These are phyloP conservation scores for Alethe diademata DNA, from an alignment of 2,113 vertebrate species.

Conservation along the genomic window DNA sequence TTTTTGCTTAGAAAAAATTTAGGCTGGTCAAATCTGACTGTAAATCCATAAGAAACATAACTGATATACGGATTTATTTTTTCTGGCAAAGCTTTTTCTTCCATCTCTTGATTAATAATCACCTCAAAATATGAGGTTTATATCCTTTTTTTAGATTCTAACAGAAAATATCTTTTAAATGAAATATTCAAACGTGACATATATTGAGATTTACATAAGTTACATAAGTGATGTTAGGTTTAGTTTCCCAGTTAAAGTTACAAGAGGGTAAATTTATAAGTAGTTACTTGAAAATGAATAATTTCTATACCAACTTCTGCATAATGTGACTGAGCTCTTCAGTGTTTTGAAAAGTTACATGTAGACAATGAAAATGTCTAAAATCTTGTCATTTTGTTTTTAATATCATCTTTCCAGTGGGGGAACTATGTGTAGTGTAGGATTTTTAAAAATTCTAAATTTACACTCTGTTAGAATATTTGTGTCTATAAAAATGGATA, in stretches of 20 bases:
- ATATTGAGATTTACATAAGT: neutral
- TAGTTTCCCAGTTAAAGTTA: neutral
- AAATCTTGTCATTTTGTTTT: neutral
- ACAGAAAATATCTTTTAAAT: neutral
- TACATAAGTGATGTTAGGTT: neutral
- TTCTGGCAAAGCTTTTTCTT: neutral
- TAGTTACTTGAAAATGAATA: neutral
- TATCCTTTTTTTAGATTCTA: neutral
- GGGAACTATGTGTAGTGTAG: neutral
- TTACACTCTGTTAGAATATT: neutral
- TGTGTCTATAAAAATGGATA: neutral
- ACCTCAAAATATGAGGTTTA: neutral
- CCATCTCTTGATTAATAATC: neutral
- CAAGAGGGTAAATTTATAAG: neutral
- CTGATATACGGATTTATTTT: neutral
- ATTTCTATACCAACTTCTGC: neutral
- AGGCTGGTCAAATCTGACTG: neutral
- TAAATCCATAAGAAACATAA: neutral
- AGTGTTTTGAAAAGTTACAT: neutral
- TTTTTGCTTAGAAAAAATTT: neutral
- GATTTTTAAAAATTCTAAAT: neutral
- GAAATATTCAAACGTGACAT: neutral
- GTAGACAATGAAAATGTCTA: neutral
- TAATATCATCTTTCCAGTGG: neutral
- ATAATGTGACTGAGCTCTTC: neutral